Conservation (phyloP, 2,888 invertebrate species). For the Himalopsyche japonica region DNA sequence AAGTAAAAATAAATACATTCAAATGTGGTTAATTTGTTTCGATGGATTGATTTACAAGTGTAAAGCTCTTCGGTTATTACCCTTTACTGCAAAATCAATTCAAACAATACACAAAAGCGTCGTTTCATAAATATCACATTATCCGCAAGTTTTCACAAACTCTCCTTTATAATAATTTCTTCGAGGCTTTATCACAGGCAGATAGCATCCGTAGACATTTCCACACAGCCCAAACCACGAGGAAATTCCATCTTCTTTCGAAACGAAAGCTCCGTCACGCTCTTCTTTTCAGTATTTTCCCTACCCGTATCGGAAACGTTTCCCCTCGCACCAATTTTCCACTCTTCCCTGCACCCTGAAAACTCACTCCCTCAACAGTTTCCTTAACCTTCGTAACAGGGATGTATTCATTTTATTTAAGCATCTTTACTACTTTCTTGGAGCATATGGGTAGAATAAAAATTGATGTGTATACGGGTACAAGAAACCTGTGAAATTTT, state of each 20-base stretch:
- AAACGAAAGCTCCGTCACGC: not conserved
- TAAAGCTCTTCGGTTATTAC: too few species aligned
- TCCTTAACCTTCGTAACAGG: not conserved
- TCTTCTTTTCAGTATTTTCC: not conserved
- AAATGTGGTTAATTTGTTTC: too few species aligned
- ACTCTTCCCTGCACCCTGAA: not conserved
- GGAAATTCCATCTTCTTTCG: not conserved
- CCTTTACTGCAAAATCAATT: not conserved
- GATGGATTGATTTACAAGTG: too few species aligned
- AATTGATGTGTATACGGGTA: too few species aligned
- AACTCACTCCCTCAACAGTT: not conserved
- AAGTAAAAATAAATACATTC: too few species aligned
- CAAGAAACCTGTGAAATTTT: too few species aligned
- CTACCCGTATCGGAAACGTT: not conserved
- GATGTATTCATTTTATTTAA: not conserved
- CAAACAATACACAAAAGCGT: not conserved
- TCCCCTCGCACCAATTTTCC: not conserved
- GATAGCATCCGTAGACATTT: not conserved
- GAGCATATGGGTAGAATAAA: too few species aligned
- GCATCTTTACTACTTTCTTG: too few species aligned
- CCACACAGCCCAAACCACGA: not conserved
- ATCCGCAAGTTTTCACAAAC: not conserved
- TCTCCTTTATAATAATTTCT: not conserved
- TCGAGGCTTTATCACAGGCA: not conserved
- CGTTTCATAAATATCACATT: not conserved